These are phyloP conservation scores for Physocephala rufipes DNA, from an alignment of 2,888 invertebrate genomes.

Conservation along the genomic window DNA sequence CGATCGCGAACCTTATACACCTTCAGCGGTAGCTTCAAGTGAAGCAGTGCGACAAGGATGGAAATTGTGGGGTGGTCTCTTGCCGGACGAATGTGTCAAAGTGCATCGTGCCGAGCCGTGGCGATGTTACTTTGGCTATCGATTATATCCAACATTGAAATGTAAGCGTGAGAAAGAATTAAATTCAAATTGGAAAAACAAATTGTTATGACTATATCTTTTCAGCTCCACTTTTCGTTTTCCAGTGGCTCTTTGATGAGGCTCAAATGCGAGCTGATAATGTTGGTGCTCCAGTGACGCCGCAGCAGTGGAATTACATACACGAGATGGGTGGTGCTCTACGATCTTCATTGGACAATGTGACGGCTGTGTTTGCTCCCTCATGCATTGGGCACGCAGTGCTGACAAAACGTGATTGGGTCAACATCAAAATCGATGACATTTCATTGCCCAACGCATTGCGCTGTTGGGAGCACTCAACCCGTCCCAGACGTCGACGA, in stretches of 20 bases:
- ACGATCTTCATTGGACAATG: constrained; percentile 81
- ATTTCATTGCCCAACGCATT: constrained; percentile 85
- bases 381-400: constrained; percentile 94
- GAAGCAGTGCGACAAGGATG: constrained; percentile 79
- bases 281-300: constrained; percentile 86
- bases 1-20: constrained; percentile 81
- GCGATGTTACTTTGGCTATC: constrained; percentile 93
- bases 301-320: constrained; percentile 93
- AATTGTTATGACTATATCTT: constrained; percentile 54
- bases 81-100: constrained; percentile 80
- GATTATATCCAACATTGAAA: constrained; percentile 84
- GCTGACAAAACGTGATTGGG: constrained; percentile 87
- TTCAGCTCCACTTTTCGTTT: constrained; percentile 85
- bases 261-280: constrained; percentile 94
- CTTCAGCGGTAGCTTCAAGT: constrained; percentile 71
- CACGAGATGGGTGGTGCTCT: constrained; percentile 89
- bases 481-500: constrained; percentile 59
- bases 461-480: constrained; percentile 84
- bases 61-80: constrained; percentile 80
- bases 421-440: constrained; percentile 83
- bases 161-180: constrained; percentile 68
- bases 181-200: neutral
- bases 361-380: constrained; percentile 90
- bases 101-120: constrained; percentile 80
- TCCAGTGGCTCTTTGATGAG: constrained; percentile 95